A percentile compares a stretch with the other conserved stretches of the same genome.
Conservation (phyloP, 2,797 vertebrate genomes). For the Phalloptychus januarius region DNA sequence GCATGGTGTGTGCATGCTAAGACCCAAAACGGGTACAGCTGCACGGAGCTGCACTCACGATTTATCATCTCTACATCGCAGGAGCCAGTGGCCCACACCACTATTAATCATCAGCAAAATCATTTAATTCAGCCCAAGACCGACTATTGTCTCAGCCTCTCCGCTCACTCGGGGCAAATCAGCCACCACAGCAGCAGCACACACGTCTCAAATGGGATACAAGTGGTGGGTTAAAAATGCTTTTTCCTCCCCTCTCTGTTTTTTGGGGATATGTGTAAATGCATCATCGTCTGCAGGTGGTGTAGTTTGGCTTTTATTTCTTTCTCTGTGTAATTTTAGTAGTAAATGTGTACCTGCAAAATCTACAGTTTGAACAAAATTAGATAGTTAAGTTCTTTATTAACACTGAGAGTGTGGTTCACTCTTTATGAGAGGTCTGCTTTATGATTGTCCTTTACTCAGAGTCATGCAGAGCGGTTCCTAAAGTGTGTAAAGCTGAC, state of each 20-base stretch:
- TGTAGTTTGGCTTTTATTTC: slow-evolving; percentile 14
- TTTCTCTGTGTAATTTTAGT: slow-evolving; percentile 10
- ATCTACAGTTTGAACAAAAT: slow-evolving; percentile 13
- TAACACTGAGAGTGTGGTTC: slow-evolving; percentile 19
- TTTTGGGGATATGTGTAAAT: slow-evolving; percentile 21
- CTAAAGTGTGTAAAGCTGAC: slow-evolving; percentile 39
- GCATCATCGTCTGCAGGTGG: slow-evolving; percentile 50
- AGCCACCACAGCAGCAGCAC: slow-evolving; percentile 66
- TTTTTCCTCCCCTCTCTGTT: slow-evolving; percentile 13
- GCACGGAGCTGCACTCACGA: slow-evolving; percentile 75
- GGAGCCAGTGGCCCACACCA: slow-evolving; percentile 77
- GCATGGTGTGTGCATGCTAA: slow-evolving; percentile 75
- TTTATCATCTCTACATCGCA: slow-evolving; percentile 83
- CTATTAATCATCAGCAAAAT: slow-evolving; percentile 85
- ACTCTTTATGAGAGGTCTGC: slow-evolving; percentile 27
- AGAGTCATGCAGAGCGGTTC: slow-evolving; percentile 9
- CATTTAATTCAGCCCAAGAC: slow-evolving; percentile 80
- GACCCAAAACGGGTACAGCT: slow-evolving; percentile 81
- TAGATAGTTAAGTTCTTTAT: slow-evolving; percentile 32
- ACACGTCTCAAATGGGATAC: slow-evolving; percentile 58
- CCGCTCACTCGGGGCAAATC: slow-evolving; percentile 68
- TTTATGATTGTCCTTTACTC: slow-evolving; percentile 29
- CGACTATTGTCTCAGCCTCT: slow-evolving; percentile 79
- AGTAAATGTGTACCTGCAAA: slow-evolving; percentile 23
- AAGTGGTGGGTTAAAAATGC: slow-evolving; percentile 46